Evolutionary conservation across 2,113 vertebrate species (phyloP), one percentile per base, ranked within the genome.

Genomic region (Pungitius pungitius): DNA sequence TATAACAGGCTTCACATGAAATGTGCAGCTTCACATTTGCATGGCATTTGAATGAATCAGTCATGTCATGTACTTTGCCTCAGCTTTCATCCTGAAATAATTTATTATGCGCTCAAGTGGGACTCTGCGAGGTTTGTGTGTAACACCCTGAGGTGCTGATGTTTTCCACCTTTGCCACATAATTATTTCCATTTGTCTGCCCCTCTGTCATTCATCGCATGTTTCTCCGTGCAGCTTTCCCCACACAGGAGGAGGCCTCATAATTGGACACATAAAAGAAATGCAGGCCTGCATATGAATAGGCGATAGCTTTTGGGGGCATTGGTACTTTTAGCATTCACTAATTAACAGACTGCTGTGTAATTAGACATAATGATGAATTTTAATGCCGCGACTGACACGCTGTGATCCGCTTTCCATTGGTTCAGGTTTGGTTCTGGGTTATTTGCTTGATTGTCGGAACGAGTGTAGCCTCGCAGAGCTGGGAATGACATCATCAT

Each of bases 261-360:
- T 88, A 91, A 91, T 90, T 90, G 85, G 87, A 87, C 60, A 24
- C 30, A 75, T 61, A 69, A 67, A 72, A 77, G 78, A 69, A 72
- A 73, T 45, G 26, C 4, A n/a, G 39, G 43, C 13, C 30, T 57
- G 40, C 59, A 63, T 76, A 77, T 73, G 63, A 84, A 77, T 68
- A 55, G 39, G 20, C 9, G 6, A 65, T 66, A 65, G 43, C 79
- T 78, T 85, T 59, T 39, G 85, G 76, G 77, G 9, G n/a, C 72
- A 49, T 37, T 59, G 67, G 40, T 61, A 67, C 66, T 67, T 77
- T 56, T 13, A 64, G 65, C 47, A 64, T 78, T 62, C 22, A 22
- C 11, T 65, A 73, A 61, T 83, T 80, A 86, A 78, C 35, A 69
- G 39, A 67, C 66, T 11, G 54, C 73, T 72, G 88, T 77, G 71